Evolutionary conservation across 2,797 vertebrate species (phyloP).

Genomic region (Pitangus sulphuratus): DNA sequence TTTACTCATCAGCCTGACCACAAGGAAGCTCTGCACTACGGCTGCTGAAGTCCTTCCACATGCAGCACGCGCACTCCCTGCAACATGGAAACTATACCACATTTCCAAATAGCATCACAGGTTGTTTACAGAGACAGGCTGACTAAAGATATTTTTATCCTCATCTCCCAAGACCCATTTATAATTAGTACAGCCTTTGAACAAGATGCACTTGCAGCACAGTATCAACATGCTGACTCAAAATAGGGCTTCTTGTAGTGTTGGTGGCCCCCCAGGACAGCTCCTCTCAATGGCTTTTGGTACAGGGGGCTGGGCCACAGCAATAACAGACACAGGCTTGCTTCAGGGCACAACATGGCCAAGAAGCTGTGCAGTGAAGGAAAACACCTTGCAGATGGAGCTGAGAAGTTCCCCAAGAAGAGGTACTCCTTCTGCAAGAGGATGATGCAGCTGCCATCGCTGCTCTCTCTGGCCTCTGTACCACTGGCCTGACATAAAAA

Average conservation of each 20-base stretch:
- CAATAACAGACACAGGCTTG: rapidly evolving
- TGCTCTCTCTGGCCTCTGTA: neutral
- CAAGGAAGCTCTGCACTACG: neutral
- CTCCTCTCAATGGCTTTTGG: neutral
- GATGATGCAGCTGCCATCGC: rapidly evolving
- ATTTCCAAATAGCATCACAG: slow-evolving; percentile 34
- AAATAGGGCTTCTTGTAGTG: neutral
- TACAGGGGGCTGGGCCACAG: neutral
- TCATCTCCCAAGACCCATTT: slow-evolving; percentile 42
- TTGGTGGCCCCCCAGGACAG: neutral
- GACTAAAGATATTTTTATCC: slow-evolving; percentile 45
- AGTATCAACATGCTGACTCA: neutral
- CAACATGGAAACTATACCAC: neutral
- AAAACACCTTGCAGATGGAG: neutral
- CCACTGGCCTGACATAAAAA: rapidly evolving
- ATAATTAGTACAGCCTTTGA: slow-evolving; percentile 58
- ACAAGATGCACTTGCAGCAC: neutral
- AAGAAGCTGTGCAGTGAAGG: neutral
- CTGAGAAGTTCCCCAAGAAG: neutral
- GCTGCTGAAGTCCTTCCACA: neutral
- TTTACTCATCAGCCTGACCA: neutral
- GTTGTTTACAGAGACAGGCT: slow-evolving; percentile 45
- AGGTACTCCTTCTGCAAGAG: neutral
- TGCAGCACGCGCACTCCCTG: neutral
- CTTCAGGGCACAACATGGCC: rapidly evolving